phyloP scores from a whole-genome alignment of 2,797 vertebrate genomes.

The Selene dorsalis region DNA sequence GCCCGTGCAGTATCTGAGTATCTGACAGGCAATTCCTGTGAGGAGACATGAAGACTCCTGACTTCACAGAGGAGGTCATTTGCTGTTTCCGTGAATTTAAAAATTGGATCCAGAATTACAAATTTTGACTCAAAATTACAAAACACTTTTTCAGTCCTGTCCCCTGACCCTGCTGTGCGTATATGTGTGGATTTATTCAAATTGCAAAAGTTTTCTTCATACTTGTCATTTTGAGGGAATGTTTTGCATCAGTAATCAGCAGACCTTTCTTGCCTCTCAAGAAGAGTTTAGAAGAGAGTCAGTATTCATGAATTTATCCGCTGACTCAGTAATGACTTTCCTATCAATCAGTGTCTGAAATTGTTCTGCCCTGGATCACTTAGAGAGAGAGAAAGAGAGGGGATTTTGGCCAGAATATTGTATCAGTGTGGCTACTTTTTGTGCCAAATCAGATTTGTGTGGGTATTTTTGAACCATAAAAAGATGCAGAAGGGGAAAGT shows the following conservation, averaged over 20 bases:
- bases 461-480: conserved; percentile 22
- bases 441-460: conserved; percentile 8
- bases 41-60: not conserved
- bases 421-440: not conserved
- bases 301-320: not conserved
- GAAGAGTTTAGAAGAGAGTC: not conserved
- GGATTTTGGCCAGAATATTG: not conserved
- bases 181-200: not conserved
- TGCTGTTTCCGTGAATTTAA: not conserved
- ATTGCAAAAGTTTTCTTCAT: not conserved
- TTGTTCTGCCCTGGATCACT: not conserved
- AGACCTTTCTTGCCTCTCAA: not conserved
- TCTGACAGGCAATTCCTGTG: too few relatives aligned
- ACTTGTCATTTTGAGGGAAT: not conserved
- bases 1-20: not conserved
- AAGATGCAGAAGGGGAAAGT: conserved; percentile 21
- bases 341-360: conserved; percentile 20
- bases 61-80: not conserved
- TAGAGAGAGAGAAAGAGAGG: not conserved
- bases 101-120: not conserved
- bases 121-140: not conserved
- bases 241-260: not conserved
- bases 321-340: not conserved
- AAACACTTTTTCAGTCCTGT: too few relatives aligned
- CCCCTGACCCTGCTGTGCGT: not conserved